Conservation (phyloP, 2,797 vertebrate species). For the Hydrophis major region DNA sequence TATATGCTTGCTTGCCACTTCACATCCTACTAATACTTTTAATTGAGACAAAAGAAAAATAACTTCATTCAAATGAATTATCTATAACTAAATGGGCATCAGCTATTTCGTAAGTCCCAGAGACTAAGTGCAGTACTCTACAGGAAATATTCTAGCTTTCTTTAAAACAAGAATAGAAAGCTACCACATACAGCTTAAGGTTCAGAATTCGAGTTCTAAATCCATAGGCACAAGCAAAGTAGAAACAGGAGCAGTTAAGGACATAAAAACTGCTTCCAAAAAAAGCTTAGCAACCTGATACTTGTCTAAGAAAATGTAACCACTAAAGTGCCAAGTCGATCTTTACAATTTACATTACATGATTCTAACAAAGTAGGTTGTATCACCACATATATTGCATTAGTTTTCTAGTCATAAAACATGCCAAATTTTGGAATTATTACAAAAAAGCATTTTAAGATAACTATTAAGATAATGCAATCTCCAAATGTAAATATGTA, state of each 20-base stretch:
- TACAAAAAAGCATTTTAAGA: not conserved
- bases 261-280: conserved; percentile 12
- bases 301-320: conserved; percentile 1
- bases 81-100: not conserved
- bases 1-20: not conserved
- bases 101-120: not conserved
- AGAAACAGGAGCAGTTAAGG: conserved; percentile 1
- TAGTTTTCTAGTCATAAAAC: not conserved
- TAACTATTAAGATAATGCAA: not conserved
- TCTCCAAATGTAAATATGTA: not conserved
- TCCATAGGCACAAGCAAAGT: not conserved
- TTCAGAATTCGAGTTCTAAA: not conserved
- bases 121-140: not conserved
- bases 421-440: not conserved
- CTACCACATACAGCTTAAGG: not conserved
- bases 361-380: not conserved
- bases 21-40: not conserved
- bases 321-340: not conserved
- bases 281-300: not conserved
- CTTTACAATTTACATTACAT: not conserved
- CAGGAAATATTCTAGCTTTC: not conserved
- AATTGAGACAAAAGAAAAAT: not conserved
- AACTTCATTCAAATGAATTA: not conserved
- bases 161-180: not conserved
- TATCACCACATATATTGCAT: not conserved